phyloP scores from a whole-genome alignment of 2,888 invertebrate genomes.

The Pheosia gnoma region DNA sequence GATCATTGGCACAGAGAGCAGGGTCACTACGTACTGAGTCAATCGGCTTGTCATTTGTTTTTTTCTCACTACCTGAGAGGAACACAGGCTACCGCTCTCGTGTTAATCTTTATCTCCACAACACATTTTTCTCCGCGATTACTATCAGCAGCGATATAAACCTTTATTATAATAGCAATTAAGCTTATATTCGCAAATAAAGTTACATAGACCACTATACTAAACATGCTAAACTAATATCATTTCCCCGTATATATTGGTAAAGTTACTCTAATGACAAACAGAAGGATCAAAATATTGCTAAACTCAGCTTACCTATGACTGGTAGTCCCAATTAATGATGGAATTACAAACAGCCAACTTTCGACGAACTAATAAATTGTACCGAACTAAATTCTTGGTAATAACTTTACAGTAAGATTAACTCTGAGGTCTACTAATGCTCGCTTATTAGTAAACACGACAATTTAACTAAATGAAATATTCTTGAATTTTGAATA shows the following conservation, averaged over 20 bases:
- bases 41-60: too few relatives aligned
- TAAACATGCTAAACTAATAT: slow-evolving; percentile 11
- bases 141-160: too few relatives aligned
- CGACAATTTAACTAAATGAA: not conserved
- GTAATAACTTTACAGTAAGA: slow-evolving; percentile 33
- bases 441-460: slow-evolving; percentile 37
- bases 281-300: slow-evolving; percentile 64
- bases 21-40: too few relatives aligned
- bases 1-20: too few relatives aligned
- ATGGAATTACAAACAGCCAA: slow-evolving; percentile 65
- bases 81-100: too few relatives aligned
- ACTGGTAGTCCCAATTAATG: slow-evolving; percentile 67
- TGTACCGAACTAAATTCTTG: slow-evolving; percentile 47
- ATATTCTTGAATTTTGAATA: not conserved
- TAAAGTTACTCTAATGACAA: slow-evolving; percentile 61
- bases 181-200: too few relatives aligned
- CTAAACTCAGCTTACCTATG: slow-evolving; percentile 54
- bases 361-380: slow-evolving; percentile 65
- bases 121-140: too few relatives aligned
- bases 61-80: too few relatives aligned
- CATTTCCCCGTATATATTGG: slow-evolving; percentile 6
- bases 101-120: too few relatives aligned
- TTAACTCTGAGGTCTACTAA: slow-evolving; percentile 49
- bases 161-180: too few relatives aligned
- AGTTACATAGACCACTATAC: not conserved